These are phyloP conservation scores for Troides oblongomaculatus DNA, from an alignment of 2,888 invertebrate species.

Conservation along the genomic window DNA sequence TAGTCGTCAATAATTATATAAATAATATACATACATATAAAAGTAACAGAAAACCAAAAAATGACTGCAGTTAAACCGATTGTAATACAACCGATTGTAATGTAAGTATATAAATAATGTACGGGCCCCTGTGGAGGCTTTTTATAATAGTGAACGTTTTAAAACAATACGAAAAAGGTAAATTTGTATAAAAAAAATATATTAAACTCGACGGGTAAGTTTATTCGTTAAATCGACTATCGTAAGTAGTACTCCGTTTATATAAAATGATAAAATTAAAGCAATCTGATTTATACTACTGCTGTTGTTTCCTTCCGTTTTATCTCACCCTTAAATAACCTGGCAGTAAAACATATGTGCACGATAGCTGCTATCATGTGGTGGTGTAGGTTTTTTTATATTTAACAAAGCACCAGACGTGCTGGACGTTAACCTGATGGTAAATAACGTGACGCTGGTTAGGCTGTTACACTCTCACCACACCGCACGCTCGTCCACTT, in stretches of 20 bases:
- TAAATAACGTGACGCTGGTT: too few species aligned
- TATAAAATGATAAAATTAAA: conserved; percentile 79
- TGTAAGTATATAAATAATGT: conserved; percentile 72
- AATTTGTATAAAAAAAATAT: conserved; percentile 70
- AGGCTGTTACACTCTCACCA: too few species aligned
- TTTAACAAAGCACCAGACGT: too few species aligned
- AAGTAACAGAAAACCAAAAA: conserved; percentile 48
- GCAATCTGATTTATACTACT: conserved; percentile 79
- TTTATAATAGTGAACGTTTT: conserved; percentile 72
- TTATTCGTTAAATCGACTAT: conserved; percentile 79
- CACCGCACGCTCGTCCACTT: too few species aligned
- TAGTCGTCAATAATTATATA: conserved; percentile 52
- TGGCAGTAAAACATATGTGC: too few species aligned
- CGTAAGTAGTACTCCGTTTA: conserved; percentile 80
- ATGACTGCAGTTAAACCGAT: conserved; percentile 70
- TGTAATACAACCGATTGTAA: conserved; percentile 67
- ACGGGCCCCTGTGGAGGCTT: conserved; percentile 76
- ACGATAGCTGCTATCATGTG: too few species aligned
- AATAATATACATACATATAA: conserved; percentile 35
- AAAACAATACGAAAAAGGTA: conserved; percentile 68
- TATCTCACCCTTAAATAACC: neutral
- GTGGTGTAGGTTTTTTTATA: too few species aligned
- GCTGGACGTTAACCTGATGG: too few species aligned
- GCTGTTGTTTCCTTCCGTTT: conserved; percentile 57
- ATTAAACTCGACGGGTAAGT: conserved; percentile 72